Evolutionary conservation across 2,113 vertebrate species (phyloP), one percentile per base, ranked within the genome.

Genomic region (Ranitomeya imitator): DNA sequence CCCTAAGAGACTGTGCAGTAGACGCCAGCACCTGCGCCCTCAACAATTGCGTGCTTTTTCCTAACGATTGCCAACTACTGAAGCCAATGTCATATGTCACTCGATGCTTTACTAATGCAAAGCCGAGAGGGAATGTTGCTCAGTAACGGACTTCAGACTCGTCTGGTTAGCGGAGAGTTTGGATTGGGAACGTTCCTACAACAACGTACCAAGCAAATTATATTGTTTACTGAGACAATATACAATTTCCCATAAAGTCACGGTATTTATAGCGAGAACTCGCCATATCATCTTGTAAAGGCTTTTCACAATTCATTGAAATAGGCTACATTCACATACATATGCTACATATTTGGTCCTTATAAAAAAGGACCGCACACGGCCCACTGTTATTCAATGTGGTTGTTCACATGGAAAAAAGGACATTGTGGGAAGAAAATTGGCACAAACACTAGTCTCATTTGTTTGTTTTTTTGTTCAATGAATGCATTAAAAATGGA

Each of bases 181-280:
- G 71, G 31, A 74, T 51, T 45, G 71, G 15, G 71, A 51, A 45
- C 15, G 31, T 31, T 74, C 71, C 71, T 31, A 74, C 71, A 74
- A 74, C 45, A 31, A 74, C 16, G 45, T 31, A 74, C 31, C 16
- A 51, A 45, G 31, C 31, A 74, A 74, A 45, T 74, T 37, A 45
- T 37, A 74, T 74, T 45, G 71, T 74, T 74, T 74, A 74, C 71
- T 74, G 16, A 74, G 19, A 74, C 71, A 74, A 74, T 74, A 74
- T 45, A 74, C 31, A 45, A 74, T 74, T 74, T 74, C 71, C 71
- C 45, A 74, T 45, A 45, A 74, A 74, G 71, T 74, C 71, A 74
- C 16, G 14, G 71, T 45, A 18, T 45, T 45, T 74, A 15, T 45
- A 18, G 71, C 31, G n/a, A n/a, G n/a, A 23, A n/a, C 3, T n/a